phyloP scores from a whole-genome alignment of 2,888 invertebrate species.

The Melipona bicolor region DNA sequence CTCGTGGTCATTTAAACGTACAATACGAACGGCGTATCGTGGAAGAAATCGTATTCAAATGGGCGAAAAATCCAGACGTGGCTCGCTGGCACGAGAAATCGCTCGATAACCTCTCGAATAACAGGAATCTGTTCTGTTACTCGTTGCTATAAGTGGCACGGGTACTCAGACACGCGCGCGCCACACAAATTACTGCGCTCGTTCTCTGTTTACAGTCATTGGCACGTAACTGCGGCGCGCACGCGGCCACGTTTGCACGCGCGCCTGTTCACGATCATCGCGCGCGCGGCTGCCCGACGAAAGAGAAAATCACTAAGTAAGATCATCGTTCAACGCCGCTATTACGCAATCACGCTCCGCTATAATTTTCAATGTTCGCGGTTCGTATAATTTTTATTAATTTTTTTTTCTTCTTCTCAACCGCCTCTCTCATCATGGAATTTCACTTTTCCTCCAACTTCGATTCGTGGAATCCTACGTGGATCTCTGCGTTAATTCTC shows the following conservation, averaged over 20 bases:
- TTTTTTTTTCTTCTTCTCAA: background rate
- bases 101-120: conserved; percentile 50
- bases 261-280: conserved; percentile 31
- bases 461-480: too few relatives aligned
- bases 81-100: conserved; percentile 28
- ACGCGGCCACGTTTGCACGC: conserved; percentile 54
- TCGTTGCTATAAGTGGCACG: conserved; percentile 64
- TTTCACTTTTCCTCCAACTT: background rate
- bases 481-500: background rate
- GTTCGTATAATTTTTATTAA: background rate
- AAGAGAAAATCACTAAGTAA: conserved; percentile 25
- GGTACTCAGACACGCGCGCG: conserved; percentile 63
- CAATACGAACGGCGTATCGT: too few relatives aligned
- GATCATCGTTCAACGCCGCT: conserved; percentile 1
- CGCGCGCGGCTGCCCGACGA: background rate
- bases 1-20: too few relatives aligned
- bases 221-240: conserved; percentile 64
- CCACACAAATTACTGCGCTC: conserved; percentile 64
- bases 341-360: background rate
- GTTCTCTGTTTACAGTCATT: conserved; percentile 66
- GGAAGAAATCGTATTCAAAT: background rate
- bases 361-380: background rate
- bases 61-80: conserved; percentile 40
- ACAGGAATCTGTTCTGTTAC: conserved; percentile 62
- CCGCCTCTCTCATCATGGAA: too few relatives aligned